phyloP scores from a whole-genome alignment of 2,797 vertebrate genomes.

The Benthosema pterotum region DNA sequence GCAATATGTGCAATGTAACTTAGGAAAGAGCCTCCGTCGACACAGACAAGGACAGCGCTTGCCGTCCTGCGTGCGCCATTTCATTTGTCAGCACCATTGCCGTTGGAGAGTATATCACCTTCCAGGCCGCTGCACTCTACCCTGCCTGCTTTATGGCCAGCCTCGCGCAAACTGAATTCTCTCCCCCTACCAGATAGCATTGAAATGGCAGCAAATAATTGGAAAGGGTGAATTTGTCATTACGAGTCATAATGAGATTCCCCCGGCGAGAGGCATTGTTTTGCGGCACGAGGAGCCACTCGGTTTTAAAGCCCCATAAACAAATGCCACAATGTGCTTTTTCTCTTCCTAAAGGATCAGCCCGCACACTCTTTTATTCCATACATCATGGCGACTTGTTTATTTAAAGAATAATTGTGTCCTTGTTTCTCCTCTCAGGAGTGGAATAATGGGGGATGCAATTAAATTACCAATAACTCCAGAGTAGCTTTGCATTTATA shows the following conservation, averaged over 20 bases:
- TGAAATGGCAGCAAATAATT: constrained; percentile 77
- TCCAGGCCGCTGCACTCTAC: constrained; percentile 36
- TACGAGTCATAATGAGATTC: constrained; percentile 80
- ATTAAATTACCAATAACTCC: constrained; percentile 52
- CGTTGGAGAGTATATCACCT: constrained; percentile 58
- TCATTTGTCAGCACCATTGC: constrained; percentile 57
- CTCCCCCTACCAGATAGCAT: constrained; percentile 64
- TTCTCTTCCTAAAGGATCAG: constrained; percentile 56
- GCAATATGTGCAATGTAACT: constrained; percentile 5
- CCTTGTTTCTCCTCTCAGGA: constrained; percentile 58
- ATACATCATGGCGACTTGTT: constrained; percentile 67
- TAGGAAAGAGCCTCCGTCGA: constrained; percentile 18
- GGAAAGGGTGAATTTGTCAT: constrained; percentile 79
- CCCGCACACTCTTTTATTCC: constrained; percentile 53
- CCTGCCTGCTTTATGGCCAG: constrained; percentile 66
- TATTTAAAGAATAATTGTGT: constrained; percentile 58
- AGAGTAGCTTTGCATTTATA: constrained; percentile 39
- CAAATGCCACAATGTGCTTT: constrained; percentile 62
- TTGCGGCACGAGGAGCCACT: constrained; percentile 60
- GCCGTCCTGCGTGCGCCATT: constrained; percentile 33
- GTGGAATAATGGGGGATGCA: constrained; percentile 47
- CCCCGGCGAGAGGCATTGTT: constrained; percentile 65
- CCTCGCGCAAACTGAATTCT: constrained; percentile 59
- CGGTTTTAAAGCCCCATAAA: constrained; percentile 75
- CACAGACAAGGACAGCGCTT: constrained; percentile 39